Conservation (phyloP, 2,113 vertebrate species). For the Calyptommatus sinebrachiatus region DNA sequence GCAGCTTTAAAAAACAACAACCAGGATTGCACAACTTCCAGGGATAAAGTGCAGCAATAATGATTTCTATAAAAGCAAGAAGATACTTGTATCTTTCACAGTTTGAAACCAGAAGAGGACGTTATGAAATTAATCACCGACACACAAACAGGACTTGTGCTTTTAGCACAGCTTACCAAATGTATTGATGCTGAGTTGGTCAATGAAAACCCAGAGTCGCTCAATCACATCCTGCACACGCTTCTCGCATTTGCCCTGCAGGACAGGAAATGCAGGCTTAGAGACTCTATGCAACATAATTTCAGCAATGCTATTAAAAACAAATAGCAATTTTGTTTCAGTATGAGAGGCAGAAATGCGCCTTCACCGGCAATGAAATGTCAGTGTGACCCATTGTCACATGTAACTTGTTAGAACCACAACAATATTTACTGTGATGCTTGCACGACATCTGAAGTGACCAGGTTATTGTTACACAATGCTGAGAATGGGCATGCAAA, state of each 20-base stretch:
- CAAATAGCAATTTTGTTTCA: neutral
- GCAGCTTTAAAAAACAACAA: neutral
- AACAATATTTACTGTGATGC: neutral
- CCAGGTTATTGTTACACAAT: neutral
- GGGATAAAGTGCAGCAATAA: neutral
- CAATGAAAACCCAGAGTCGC: slow-evolving; percentile 97
- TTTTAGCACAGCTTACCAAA: slow-evolving; percentile 77
- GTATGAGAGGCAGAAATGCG: neutral
- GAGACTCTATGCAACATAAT: accelerated
- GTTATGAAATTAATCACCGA: neutral
- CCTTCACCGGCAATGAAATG: neutral
- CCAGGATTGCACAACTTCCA: neutral
- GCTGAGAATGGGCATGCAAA: neutral
- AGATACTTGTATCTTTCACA: neutral
- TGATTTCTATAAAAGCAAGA: neutral
- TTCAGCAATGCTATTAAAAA: neutral
- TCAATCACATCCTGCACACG: slow-evolving; percentile 97
- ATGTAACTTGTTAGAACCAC: neutral
- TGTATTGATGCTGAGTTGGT: slow-evolving; percentile 95
- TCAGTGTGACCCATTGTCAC: neutral
- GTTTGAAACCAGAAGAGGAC: neutral
- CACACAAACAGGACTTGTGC: neutral
- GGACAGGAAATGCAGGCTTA: slow-evolving; percentile 3
- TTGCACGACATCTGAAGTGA: neutral
- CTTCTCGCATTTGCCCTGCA: slow-evolving; percentile 95